Evolutionary conservation across 2,113 vertebrate genomes (phyloP), one percentile per base, ranked within the genome.

Genomic region (Papio anubis): DNA sequence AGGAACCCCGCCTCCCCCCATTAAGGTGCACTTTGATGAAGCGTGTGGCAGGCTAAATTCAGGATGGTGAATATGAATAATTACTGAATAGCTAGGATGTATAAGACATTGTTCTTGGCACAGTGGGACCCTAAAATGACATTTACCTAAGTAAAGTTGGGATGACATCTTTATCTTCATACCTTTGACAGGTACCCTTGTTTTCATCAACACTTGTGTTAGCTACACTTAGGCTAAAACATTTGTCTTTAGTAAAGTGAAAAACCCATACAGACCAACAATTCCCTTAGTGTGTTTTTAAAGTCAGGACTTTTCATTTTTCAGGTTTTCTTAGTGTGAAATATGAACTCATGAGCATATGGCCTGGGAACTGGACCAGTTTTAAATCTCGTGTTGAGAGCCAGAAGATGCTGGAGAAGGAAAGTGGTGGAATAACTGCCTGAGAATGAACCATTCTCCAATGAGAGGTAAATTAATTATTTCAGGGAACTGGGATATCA

Each of bases 401-500:
- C 61, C n/a, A 40, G 40, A 85, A 94, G 72, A 81, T 75, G 57
- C 32, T 57, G n/a, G n/a, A 55, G 59, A 93, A 89, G 79, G n/a
- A 43, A 76, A 59, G 66, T 40, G 12, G 30, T 7, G 45, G 83
- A 83, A 82, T 50, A 64, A 86, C 48, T 88, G 20, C 17, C 48
- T 55, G 61, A 85, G 93, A 93, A 75, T 66, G 68, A 96, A 76
- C 82, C 86, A 8, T 93, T 96, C 61, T 87, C 61, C 68, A 68
- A 3, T 0, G 27, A 96, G 87, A 97, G 38, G 32, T 78, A 85
- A 94, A 96, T 96, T 89, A 96, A 94, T 96, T 97, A 59, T 94
- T 96, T 87, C 76, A 78, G 48, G 79, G 70, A 86, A 61, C 27
- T 64, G 93, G 94, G 95, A 94, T 98, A 96, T 97, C 95, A 96